Conservation (phyloP, 2,113 vertebrate genomes). For the human (Homo sapiens) region DNA sequence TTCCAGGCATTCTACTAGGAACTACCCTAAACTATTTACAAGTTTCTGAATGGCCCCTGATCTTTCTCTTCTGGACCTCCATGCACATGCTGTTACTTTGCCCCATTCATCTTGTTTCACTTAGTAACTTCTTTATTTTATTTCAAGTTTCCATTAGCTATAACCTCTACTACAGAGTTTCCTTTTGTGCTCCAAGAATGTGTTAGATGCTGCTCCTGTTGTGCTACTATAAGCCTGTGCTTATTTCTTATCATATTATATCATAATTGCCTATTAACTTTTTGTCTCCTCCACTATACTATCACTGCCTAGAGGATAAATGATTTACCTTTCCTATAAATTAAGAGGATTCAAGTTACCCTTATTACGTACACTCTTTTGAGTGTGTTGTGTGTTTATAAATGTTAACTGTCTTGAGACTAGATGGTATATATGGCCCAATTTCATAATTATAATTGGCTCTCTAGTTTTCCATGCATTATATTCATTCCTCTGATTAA, state of each 20-base stretch:
- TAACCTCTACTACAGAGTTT: neutral
- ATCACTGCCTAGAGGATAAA: neutral
- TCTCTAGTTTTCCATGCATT: slow-evolving; percentile 17
- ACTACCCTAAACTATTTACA: neutral
- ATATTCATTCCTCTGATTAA: slow-evolving; percentile 55
- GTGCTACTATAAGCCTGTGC: neutral
- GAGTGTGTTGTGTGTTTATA: neutral
- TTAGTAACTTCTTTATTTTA: neutral
- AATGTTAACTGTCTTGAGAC: slow-evolving; percentile 13
- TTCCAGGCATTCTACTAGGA: neutral
- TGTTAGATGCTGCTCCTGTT: neutral
- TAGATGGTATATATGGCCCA: neutral
- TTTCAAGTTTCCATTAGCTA: neutral
- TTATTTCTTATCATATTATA: neutral
- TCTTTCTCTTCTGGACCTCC: neutral
- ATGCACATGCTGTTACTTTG: neutral
- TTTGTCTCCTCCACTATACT: neutral
- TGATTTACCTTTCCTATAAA: slow-evolving; percentile 6
- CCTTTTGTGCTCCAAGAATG: neutral
- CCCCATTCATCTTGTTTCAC: neutral
- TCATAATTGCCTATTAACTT: neutral
- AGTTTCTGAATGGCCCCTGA: neutral
- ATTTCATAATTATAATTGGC: slow-evolving; percentile 40
- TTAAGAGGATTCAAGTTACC: neutral
- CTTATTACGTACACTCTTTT: neutral